phyloP scores from a whole-genome alignment of 2,113 vertebrate species.

The Dromaius novaehollandiae region DNA sequence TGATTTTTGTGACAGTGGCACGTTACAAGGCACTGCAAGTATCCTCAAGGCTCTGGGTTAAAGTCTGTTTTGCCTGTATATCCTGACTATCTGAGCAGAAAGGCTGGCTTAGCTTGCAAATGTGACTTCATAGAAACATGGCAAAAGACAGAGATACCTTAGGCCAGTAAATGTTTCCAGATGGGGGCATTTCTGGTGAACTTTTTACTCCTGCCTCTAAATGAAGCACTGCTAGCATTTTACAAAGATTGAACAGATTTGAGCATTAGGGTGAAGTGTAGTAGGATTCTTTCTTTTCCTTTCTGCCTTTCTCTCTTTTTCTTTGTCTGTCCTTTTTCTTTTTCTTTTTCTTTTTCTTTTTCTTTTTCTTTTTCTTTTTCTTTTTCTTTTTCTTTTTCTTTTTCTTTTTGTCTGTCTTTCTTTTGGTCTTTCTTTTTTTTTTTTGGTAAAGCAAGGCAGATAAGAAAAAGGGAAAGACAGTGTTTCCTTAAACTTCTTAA shows the following conservation, averaged over 20 bases:
- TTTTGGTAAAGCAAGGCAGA: neutral
- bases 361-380: neutral
- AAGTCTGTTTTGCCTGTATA: conserved; percentile 45
- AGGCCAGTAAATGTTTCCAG: conserved; percentile 75
- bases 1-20: neutral
- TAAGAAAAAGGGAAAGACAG: neutral
- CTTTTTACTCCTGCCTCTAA: conserved; percentile 61
- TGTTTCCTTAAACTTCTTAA: neutral
- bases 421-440: neutral
- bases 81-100: conserved; percentile 50
- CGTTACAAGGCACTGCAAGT: neutral
- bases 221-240: conserved; percentile 56
- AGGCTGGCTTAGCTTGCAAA: conserved; percentile 56
- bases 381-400: too few relatives aligned
- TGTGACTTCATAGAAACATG: conserved; percentile 70
- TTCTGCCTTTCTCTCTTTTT: fast-evolving
- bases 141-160: conserved; percentile 65
- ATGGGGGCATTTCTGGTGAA: conserved; percentile 70
- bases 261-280: conserved; percentile 9
- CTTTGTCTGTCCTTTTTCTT: too few relatives aligned
- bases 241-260: conserved; percentile 49
- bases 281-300: neutral
- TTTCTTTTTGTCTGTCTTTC: fast-evolving
- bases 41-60: neutral
- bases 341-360: too few relatives aligned